Evolutionary conservation across 2,888 invertebrate species (phyloP), one percentile per base, ranked within the genome.

Genomic region (Caenorhabditis sp.): DNA sequence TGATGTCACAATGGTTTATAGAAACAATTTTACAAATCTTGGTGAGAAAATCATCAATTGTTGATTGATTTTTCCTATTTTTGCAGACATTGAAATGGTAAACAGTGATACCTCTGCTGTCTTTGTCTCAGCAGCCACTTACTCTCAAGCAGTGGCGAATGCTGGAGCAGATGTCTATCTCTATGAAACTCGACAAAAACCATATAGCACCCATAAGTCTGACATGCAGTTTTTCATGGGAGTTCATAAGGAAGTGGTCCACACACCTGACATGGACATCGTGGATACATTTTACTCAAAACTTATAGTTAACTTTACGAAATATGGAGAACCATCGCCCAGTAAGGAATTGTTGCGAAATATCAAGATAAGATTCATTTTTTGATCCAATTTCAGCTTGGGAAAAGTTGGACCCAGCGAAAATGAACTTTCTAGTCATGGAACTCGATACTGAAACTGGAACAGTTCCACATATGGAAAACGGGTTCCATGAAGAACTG

Each of bases 211-310:
- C 13, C 81, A 81, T 65, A 53, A 64, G 22, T 70, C 76, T 35
- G 81, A 81, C 40, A 76, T 81, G 81, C 70, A 70, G 13, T 81
- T 76, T n/a, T 81, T 81, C 53, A 70, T 81, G 47, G 81, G 81
- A 15, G 28, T 76, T n/a, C 72, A 72, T 40, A 15, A 44, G n/a
- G 64, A 61, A 60, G 2, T 9, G 20, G 26, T 26, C 3, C 72
- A 72, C n/a, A 58, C 58, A 2, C 0, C 24, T 0, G 76, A 81
- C 65, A 69, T 70, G 70, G 70, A 76, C 11, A 76, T 81, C 35
- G 1, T 81, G 4, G 81, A 81, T 32, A 50, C 60, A 1, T 76
- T 81, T 18, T 81, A 76, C 26, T 76, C 76, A 3, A 15, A 67
- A 50, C 40, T 76, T 55, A 32, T 81, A 0, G 76, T 67, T 15